Evolutionary conservation across 2,797 vertebrate genomes (phyloP).

Genomic region (Karalla daura): DNA sequence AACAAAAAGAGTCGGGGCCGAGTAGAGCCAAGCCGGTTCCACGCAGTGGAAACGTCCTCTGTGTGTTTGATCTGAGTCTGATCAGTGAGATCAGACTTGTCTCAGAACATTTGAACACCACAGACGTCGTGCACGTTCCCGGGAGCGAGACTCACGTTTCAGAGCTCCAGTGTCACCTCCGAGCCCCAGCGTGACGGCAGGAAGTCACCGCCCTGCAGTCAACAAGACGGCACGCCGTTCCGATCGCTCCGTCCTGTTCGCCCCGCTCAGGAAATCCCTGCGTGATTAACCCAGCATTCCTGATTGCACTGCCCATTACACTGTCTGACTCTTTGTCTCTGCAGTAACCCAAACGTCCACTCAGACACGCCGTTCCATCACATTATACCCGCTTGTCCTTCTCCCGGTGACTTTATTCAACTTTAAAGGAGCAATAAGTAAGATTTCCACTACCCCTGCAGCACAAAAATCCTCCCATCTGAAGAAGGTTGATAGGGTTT

Average conservation of each 20-base stretch:
- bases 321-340: conserved; percentile 1
- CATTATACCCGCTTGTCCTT: conserved; percentile 11
- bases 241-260: conserved; percentile 7
- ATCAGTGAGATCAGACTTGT: too few species aligned
- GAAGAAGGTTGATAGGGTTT: conserved; percentile 34
- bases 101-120: too few species aligned
- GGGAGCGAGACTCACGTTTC: too few species aligned
- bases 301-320: conserved; percentile 7
- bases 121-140: too few species aligned
- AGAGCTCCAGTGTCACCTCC: neutral
- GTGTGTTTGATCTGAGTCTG: too few species aligned
- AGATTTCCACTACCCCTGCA: neutral
- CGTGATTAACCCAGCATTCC: conserved; percentile 49
- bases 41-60: too few species aligned
- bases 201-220: conserved; percentile 50
- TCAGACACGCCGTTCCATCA: neutral
- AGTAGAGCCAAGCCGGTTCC: too few species aligned
- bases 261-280: conserved; percentile 62
- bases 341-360: neutral
- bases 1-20: too few species aligned
- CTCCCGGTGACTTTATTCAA: conserved; percentile 6
- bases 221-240: conserved; percentile 9
- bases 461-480: conserved; percentile 21
- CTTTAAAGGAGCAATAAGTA: conserved; percentile 24
- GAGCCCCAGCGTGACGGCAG: conserved; percentile 39